Percentiles rank a stretch among this genome's conserved stretches.
phyloP scores from a whole-genome alignment of 2,888 invertebrate genomes.

The Lumbricus terrestris region DNA sequence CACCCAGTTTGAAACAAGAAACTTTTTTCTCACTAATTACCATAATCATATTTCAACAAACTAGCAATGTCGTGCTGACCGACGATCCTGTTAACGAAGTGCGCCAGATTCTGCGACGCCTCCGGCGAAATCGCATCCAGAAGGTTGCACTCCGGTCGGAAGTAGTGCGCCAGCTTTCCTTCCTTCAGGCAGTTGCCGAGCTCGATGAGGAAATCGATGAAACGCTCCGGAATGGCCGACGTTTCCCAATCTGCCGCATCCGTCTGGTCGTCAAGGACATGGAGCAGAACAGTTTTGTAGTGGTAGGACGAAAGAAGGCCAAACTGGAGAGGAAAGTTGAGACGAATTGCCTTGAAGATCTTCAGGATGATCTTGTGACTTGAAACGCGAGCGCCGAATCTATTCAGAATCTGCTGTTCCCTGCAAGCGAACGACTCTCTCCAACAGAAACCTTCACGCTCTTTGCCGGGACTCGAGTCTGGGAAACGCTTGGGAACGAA shows the following conservation, averaged over 20 bases:
- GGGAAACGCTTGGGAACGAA: not conserved
- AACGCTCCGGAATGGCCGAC: constrained; percentile 30
- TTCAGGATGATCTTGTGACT: constrained; percentile 29
- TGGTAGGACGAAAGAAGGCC: constrained; percentile 30
- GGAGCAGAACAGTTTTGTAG: constrained; percentile 31
- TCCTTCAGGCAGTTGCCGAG: constrained; percentile 24
- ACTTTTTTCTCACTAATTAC: not conserved
- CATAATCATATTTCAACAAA: constrained; percentile 3
- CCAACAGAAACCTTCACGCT: not conserved
- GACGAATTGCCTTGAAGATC: constrained; percentile 34
- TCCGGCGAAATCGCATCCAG: constrained; percentile 21
- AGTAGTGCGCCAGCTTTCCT: constrained; percentile 24
- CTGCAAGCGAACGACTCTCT: not conserved
- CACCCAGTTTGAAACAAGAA: not conserved
- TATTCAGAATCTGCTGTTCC: constrained; percentile 14
- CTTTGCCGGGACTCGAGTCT: not conserved
- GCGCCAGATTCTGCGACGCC: not conserved
- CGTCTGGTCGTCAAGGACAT: constrained; percentile 20
- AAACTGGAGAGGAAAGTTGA: constrained; percentile 31
- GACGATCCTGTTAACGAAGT: constrained; percentile 11
- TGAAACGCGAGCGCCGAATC: constrained; percentile 25
- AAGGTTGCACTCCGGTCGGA: constrained; percentile 28
- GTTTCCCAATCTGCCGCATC: constrained; percentile 26
- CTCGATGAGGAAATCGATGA: constrained; percentile 29
- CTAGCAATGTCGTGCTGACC: constrained; percentile 16